Conservation (phyloP, 2,888 invertebrate genomes). For the Therioaphis trifolii region DNA sequence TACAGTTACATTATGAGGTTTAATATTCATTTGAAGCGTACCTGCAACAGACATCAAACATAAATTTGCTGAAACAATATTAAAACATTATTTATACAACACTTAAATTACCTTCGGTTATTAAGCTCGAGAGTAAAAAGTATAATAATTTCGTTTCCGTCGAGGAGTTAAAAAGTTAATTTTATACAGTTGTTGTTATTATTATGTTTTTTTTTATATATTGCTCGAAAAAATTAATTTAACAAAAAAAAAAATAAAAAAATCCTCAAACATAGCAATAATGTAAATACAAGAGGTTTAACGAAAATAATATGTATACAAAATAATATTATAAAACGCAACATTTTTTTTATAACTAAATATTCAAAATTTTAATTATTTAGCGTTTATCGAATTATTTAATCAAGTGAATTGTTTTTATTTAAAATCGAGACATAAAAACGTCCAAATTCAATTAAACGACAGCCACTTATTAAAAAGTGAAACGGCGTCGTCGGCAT, state of each 20-base stretch:
- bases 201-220: too few species aligned
- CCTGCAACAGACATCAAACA: too few species aligned
- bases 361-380: background rate
- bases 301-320: background rate
- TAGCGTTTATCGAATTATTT: background rate
- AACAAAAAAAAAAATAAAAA: too few species aligned
- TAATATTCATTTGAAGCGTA: too few species aligned
- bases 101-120: too few species aligned
- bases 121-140: too few species aligned
- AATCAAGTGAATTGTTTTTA: background rate
- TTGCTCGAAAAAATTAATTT: background rate
- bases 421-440: background rate
- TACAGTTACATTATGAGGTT: too few species aligned
- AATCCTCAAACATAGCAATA: background rate
- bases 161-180: too few species aligned
- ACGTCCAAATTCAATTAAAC: constrained; percentile 18
- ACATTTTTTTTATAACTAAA: background rate
- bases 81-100: too few species aligned
- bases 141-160: too few species aligned
- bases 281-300: background rate
- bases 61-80: too few species aligned
- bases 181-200: too few species aligned
- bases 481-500: constrained; percentile 4
- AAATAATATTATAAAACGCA: background rate
- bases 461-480: constrained; percentile 1